Evolutionary conservation across 2,888 invertebrate genomes (phyloP), one percentile per base, ranked within the genome.

Genomic region (Tholera decimalis): DNA sequence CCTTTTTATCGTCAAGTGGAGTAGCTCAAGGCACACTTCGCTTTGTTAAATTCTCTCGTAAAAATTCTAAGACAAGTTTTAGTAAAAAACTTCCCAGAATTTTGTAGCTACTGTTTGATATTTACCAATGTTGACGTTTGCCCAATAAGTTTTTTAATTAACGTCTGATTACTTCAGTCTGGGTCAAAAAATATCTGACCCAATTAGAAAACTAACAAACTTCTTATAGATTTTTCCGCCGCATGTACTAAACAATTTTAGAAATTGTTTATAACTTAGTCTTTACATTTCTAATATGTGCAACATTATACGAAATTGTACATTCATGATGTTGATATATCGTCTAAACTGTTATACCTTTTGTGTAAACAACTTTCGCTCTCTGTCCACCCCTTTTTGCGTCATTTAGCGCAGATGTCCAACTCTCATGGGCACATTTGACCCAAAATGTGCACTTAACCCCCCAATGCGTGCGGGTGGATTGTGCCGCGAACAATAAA

Each of bases 401-500:
- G 74, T 75, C 85, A 85, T 79, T 83, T 74, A 64, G 83, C 80
- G 81, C 91, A 91, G 91, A 91, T 91, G 91, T 83, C 83, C 85
- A 72, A 74, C 58, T 79, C 83, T 55, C 84, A 76, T 53, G 71
- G 79, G 84, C 71, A 76, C 79, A 73, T 84, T 84, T 83, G 80
- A 78, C 82, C 81, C 82, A 82, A 88, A 77, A 82, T 74, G 67
- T 79, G 73, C 80, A 74, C 79, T 79, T 72, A 80, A 72, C 82
- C 80, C 83, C 65, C 72, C 72, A 78, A 68, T 57, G 71, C 74
- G 85, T 83, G 90, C 83, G 89, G 88, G 88, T 73, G 86, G 79
- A 81, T 80, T 82, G 79, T 80, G 51, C 66, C 58, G 43, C 58
- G 58, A 77, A 82, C 83, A 84, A 86, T 85, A 81, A 76, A 82